These are phyloP conservation scores for Coelogynopora nodosa DNA, from an alignment of 2,888 invertebrate genomes.

Conservation along the genomic window DNA sequence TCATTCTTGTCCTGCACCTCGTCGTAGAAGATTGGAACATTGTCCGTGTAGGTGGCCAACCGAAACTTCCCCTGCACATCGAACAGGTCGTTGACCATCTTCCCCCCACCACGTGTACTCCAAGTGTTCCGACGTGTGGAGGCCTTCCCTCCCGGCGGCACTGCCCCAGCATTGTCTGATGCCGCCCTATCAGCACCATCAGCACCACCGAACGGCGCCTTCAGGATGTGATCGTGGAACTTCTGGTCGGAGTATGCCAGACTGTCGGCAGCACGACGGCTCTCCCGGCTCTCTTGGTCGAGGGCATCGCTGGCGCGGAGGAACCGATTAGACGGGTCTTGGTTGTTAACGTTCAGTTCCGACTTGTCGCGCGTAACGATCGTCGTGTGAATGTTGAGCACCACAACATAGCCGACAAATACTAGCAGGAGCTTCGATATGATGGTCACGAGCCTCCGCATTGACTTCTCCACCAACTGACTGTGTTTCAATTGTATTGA, in stretches of 20 bases:
- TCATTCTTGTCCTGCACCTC: constrained; percentile 47
- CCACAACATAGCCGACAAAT: not conserved
- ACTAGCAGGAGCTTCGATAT: not conserved
- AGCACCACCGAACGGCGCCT: not conserved
- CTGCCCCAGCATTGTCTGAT: not conserved
- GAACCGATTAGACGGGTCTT: not conserved
- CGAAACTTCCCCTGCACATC: constrained; percentile 37
- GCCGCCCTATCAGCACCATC: not conserved
- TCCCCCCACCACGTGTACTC: constrained; percentile 12
- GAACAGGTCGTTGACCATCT: constrained; percentile 1
- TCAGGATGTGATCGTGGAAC: not conserved
- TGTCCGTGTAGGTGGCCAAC: not conserved
- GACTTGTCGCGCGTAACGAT: not conserved
- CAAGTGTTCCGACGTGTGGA: too few relatives aligned
- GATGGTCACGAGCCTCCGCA: not conserved
- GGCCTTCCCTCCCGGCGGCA: not conserved
- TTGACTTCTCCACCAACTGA: too few relatives aligned
- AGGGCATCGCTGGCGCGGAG: not conserved
- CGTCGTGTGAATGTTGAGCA: constrained; percentile 16
- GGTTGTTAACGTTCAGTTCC: not conserved
- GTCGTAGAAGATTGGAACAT: constrained; percentile 15
- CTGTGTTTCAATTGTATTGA: too few relatives aligned
- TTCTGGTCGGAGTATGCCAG: not conserved
- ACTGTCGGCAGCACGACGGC: not conserved
- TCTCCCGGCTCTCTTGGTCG: not conserved